Percentiles rank a stretch among this genome's conserved stretches.
Evolutionary conservation across 1,140 invertebrate genomes (phyloP).

Genomic region (Pseudomyrmex concolor): DNA sequence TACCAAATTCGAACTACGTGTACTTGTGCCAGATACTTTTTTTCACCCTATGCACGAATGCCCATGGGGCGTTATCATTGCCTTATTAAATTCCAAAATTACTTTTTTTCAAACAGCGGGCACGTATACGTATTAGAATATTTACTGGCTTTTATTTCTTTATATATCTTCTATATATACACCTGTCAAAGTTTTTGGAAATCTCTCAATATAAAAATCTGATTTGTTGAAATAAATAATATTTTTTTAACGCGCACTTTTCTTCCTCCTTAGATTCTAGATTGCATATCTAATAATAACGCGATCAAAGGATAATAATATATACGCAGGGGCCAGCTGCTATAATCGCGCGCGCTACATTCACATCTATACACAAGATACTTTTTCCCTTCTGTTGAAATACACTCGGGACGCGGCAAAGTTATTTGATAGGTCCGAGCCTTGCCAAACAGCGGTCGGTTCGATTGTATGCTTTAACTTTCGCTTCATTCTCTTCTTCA

Average conservation of each 20-base stretch:
- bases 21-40: conserved; percentile 41
- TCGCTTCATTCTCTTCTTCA: conserved; percentile 12
- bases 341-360: conserved; percentile 9
- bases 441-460: conserved; percentile 55
- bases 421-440: conserved; percentile 64
- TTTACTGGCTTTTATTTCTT: not conserved
- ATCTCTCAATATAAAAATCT: not conserved
- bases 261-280: not conserved
- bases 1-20: conserved; percentile 62
- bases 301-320: not conserved
- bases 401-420: conserved; percentile 47
- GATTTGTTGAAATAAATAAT: not conserved
- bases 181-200: too few species aligned
- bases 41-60: conserved; percentile 39
- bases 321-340: too few species aligned
- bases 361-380: conserved; percentile 50
- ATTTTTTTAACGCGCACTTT: not conserved
- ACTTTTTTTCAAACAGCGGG: conserved; percentile 2
- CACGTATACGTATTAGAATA: not conserved
- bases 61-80: conserved; percentile 51
- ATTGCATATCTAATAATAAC: not conserved
- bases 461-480: conserved; percentile 48
- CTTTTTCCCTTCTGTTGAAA: conserved; percentile 36
- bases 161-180: too few species aligned
- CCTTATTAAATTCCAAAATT: conserved; percentile 65